Conservation (phyloP, 1,140 invertebrate species). For the Drosophila rufa region DNA sequence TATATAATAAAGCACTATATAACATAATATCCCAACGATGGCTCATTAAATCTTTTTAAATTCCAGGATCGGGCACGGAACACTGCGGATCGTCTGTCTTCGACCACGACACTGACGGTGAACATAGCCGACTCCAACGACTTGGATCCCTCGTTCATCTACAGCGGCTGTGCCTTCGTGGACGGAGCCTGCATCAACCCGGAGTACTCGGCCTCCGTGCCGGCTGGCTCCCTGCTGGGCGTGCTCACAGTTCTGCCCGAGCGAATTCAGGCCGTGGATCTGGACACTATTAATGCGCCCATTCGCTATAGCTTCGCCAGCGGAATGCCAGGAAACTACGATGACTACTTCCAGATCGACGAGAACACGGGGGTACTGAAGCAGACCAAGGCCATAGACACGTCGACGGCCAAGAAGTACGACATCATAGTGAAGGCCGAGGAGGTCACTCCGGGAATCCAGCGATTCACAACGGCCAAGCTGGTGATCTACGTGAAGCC, state of each 20-base stretch:
- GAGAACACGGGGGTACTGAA: constrained; percentile 91
- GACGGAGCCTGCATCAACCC: constrained; percentile 93
- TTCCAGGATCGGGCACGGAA: constrained; percentile 93
- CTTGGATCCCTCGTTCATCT: constrained; percentile 94
- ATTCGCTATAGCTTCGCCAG: constrained; percentile 93
- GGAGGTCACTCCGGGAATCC: constrained; percentile 90
- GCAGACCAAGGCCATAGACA: constrained; percentile 92
- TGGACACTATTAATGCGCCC: constrained; percentile 93
- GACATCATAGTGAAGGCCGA: constrained; percentile 92
- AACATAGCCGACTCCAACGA: constrained; percentile 95
- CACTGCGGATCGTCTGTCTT: constrained; percentile 90
- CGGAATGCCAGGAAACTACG: constrained; percentile 91
- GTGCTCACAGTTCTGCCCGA: constrained; percentile 93
- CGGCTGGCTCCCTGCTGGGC: constrained; percentile 92
- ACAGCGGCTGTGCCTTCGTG: constrained; percentile 91
- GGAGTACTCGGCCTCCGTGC: constrained; percentile 92
- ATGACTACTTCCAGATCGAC: constrained; percentile 94
- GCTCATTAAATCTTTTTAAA: constrained; percentile 14
- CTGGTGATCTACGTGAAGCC: constrained; percentile 92
- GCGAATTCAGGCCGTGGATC: constrained; percentile 94
- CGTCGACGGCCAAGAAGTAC: constrained; percentile 88
- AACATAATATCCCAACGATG: neutral
- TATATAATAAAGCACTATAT: neutral
- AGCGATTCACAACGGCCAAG: constrained; percentile 92
- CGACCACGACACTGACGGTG: constrained; percentile 93